Evolutionary conservation across 2,888 invertebrate genomes (phyloP).

Genomic region (Pristionchus japonicus): DNA sequence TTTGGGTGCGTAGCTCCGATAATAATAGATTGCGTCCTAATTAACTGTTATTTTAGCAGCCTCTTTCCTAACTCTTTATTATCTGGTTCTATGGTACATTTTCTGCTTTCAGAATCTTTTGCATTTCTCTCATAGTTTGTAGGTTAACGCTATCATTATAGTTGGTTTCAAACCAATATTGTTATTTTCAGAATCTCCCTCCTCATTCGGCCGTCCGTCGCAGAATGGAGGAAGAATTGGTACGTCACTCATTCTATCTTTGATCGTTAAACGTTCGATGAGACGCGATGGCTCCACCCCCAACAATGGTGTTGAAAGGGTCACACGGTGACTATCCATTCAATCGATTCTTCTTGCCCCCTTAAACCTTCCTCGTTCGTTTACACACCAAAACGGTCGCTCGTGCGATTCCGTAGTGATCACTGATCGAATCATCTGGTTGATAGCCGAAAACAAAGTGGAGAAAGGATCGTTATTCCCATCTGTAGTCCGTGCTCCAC

Average conservation of each 20-base stretch:
- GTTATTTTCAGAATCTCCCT: constrained; percentile 45
- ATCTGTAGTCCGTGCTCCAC: not conserved
- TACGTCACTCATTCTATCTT: not conserved
- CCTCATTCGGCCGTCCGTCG: constrained; percentile 31
- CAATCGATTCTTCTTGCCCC: not conserved
- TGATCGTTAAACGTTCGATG: not conserved
- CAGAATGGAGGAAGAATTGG: constrained; percentile 44
- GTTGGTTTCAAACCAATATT: too few relatives aligned
- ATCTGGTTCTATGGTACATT: too few relatives aligned
- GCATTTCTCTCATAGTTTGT: too few relatives aligned
- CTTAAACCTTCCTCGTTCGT: not conserved
- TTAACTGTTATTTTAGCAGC: too few relatives aligned
- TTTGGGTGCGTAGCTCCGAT: too few relatives aligned
- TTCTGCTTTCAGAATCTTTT: too few relatives aligned
- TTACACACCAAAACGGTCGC: not conserved
- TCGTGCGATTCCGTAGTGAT: not conserved
- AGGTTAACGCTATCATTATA: too few relatives aligned
- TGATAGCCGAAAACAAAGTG: not conserved
- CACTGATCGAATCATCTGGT: not conserved
- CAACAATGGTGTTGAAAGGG: not conserved
- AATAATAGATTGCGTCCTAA: too few relatives aligned
- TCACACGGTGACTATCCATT: not conserved
- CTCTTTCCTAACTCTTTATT: not conserved
- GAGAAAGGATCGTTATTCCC: not conserved
- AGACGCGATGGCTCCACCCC: not conserved